These are phyloP conservation scores for Drosophila villosipedis DNA, from an alignment of 2,888 invertebrate species.

Conservation along the genomic window DNA sequence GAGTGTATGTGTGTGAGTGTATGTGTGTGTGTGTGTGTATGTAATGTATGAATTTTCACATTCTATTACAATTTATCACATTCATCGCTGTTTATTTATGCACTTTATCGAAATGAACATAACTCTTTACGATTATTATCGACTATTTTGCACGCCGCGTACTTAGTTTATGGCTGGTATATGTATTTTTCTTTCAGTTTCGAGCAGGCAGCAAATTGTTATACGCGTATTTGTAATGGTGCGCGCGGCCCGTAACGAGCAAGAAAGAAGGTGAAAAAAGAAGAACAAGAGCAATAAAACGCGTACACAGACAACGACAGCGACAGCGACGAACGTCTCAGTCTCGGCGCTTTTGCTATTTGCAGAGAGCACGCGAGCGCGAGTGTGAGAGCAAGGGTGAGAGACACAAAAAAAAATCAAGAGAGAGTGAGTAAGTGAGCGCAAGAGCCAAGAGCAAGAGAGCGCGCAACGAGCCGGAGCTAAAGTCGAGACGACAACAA, in stretches of 20 bases:
- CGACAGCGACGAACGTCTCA: conserved; percentile 56
- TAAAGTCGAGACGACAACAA: conserved; percentile 38
- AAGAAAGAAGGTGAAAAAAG: conserved; percentile 76
- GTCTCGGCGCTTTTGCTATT: conserved; percentile 55
- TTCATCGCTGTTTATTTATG: conserved; percentile 59
- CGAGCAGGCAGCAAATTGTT: conserved; percentile 67
- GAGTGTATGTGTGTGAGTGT: conserved; percentile 39
- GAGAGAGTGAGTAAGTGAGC: conserved; percentile 24
- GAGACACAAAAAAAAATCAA: conserved; percentile 35
- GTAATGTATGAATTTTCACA: conserved; percentile 69
- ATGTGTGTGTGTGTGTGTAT: conserved; percentile 30
- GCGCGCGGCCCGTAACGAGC: conserved; percentile 70
- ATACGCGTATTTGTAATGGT: conserved; percentile 77
- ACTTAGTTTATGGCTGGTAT: conserved; percentile 62
- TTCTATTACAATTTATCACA: conserved; percentile 78
- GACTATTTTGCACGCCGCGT: conserved; percentile 67
- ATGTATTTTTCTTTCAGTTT: conserved; percentile 58
- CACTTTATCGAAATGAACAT: conserved; percentile 47
- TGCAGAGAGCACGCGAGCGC: conserved; percentile 45
- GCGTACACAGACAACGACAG: conserved; percentile 58
- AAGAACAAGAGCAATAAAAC: conserved; percentile 65
- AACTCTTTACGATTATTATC: conserved; percentile 39
- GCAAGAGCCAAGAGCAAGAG: conserved; percentile 19
- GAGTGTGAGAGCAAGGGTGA: conserved; percentile 37
- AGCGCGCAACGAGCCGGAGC: conserved; percentile 20